Evolutionary conservation across 30 jellyfish, hydroid and myxozoan genomes (phyloP), one percentile per base, ranked within the genome.

Genomic region (Phacellophora camtschatica): DNA sequence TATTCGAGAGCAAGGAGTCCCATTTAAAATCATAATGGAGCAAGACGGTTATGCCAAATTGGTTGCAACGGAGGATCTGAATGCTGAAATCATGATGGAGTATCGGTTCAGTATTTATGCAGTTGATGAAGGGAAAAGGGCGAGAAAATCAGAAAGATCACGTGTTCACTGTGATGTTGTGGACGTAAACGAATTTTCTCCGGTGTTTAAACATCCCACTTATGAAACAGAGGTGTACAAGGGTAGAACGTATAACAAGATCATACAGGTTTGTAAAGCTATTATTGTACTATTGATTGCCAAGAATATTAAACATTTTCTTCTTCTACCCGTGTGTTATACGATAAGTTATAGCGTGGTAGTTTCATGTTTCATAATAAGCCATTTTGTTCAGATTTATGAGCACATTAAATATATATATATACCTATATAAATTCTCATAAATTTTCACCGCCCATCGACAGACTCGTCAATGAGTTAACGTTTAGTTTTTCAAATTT

Each of bases 91-190:
- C 43, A 65, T 73, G 34, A 7, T 45, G 24, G 95, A 84, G 51
- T 84, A 84, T 51, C 73, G 82, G 4, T 84, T 84, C 36, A 84
- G 88, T 23, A 72, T 84, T 18, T 84, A 56, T 64, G 95, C 95
- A 0, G 95, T 84, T 24, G 95, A 84, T 35, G 72, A 84, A 20
- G 95, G 88, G 32, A 84, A 84, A 61, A 58, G 95, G 28, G 87
- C 95, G n/a, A 71, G 95, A 63, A 84, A 84, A 72, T 84, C 95
- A 19, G 95, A 84, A 46, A 66, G 95, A 23, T 84, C 95, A 7
- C 71, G 49, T 71, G 95, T 84, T 0, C 64, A 67, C 34, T 84
- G 95, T 42, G 73, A 84, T n/a, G 88, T 84, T 36, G 66, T 71
- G 23, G 95, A 84, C 62, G 88, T 67, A 22, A 84, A 84, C 49